phyloP scores from a whole-genome alignment of 2,797 vertebrate genomes.

The Hippopotamyrus pictus region DNA sequence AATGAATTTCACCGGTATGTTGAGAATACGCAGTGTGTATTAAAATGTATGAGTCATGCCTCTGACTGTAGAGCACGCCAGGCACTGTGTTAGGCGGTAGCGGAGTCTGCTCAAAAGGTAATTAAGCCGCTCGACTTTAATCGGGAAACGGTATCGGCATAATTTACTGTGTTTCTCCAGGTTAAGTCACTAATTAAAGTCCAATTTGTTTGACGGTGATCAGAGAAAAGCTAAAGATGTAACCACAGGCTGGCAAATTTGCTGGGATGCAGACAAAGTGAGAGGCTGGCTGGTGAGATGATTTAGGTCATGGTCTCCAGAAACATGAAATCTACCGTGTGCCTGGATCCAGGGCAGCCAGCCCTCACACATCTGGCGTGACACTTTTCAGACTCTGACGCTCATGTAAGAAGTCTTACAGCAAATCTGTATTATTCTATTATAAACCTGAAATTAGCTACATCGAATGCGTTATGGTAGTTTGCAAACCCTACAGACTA shows the following conservation, averaged over 20 bases:
- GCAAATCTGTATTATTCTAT: background rate
- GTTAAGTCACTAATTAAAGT: slow-evolving; percentile 1
- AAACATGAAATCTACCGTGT: background rate
- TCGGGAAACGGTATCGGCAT: background rate
- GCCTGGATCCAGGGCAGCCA: background rate
- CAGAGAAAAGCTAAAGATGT: background rate
- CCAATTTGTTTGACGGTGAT: background rate
- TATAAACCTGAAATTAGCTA: background rate
- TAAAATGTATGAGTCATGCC: background rate
- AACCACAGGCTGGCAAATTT: background rate
- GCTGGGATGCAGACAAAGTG: background rate
- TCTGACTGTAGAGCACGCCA: background rate
- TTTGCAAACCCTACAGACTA: background rate
- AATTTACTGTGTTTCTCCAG: background rate
- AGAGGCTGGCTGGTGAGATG: background rate
- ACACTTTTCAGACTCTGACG: background rate
- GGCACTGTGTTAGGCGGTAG: background rate
- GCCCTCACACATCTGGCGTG: background rate
- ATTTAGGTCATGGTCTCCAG: background rate
- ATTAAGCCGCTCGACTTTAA: background rate
- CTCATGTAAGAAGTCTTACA: background rate
- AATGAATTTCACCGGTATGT: background rate
- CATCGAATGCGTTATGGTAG: background rate
- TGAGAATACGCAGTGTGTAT: background rate
- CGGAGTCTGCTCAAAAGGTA: background rate